A percentile compares a stretch with the other conserved stretches of the same genome.
These are phyloP conservation scores for Aphidius ervi DNA, from an alignment of 1,140 invertebrate species.

Conservation along the genomic window DNA sequence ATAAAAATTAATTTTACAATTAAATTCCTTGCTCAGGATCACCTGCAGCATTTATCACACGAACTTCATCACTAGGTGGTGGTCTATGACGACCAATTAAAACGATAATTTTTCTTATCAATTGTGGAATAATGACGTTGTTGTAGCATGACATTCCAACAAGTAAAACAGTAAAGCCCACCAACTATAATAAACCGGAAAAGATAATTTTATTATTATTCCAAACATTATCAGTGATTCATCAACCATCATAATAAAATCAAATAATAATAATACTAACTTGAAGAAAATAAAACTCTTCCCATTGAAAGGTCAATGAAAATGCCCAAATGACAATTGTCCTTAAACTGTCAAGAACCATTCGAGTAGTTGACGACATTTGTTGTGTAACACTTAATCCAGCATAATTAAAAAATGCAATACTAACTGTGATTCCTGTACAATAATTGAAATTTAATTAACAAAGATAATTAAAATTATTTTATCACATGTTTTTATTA, in stretches of 20 bases:
- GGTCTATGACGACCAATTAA: conserved; percentile 35
- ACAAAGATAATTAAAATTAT: conserved; percentile 5
- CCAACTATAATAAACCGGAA: conserved; percentile 50
- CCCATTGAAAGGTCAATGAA: conserved; percentile 70
- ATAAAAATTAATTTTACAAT: conserved; percentile 6
- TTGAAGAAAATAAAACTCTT: conserved; percentile 77
- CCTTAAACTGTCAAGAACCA: conserved; percentile 86
- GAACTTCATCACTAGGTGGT: conserved; percentile 34
- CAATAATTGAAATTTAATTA: neutral
- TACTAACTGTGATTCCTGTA: conserved; percentile 77
- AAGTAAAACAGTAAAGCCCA: conserved; percentile 71
- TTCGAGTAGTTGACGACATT: conserved; percentile 84
- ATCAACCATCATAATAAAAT: too few species aligned
- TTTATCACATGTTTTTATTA: neutral
- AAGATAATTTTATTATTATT: neutral
- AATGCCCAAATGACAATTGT: conserved; percentile 88
- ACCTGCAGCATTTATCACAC: conserved; percentile 44
- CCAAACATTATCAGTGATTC: conserved; percentile 9
- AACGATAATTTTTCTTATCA: conserved; percentile 37
- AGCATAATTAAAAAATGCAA: conserved; percentile 95
- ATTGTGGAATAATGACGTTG: conserved; percentile 58
- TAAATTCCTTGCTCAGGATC: conserved; percentile 35
- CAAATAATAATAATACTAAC: conserved; percentile 42
- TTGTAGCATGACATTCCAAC: conserved; percentile 78
- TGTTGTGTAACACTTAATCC: conserved; percentile 95